Base-by-base conservation (phyloP, 2,113 vertebrate species). In the Microcebus ravelobensis region DNA sequence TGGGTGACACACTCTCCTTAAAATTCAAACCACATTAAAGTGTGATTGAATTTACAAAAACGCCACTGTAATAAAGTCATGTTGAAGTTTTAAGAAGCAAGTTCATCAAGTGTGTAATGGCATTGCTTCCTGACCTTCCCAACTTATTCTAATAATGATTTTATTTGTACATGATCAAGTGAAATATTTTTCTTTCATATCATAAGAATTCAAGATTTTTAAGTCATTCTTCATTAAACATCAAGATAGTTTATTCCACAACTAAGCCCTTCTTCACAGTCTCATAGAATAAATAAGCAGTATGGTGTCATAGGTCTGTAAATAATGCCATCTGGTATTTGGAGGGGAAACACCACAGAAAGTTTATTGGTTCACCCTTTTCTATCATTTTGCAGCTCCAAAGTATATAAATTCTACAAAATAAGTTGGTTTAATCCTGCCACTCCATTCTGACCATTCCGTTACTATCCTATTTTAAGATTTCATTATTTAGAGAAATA, bases 1-100 rank as follows among this genome's bases (percentile, higher is more conserved):
- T 59, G 48, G 67, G 20, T 90, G 55, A 79, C 63, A 67, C 2
- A 20, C 1, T 27, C 2, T 29, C 27, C 67, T 89, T 91, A 59
- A 96, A 84, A 96, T 92, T 94, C 96, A 94, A 90, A 70, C 15
- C 12, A 48, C 83, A 79, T 50, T 42, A 20, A 70, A 68, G 15
- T 18, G 21, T 74, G 68, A 45, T 59, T 84, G 76, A 74, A 84
- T 61, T 79, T 83, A 65, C 6, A 74, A 39, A 71, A 70, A 31
- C 12, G 57, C 34, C 20, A n/a, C 17, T 85, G 13, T 74, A 71
- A 45, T 42, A 59, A 77, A 87, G 9, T 17, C 42, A 13, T 34
- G 45, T 50, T 82, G 23, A 29, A 63, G 36, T 96, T 70, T 68
- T 77, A 87, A 96, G 42, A 86, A 79, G 36, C n/a, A 71, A 81